phyloP scores from a whole-genome alignment of 1,140 invertebrate genomes.

The Matsumurasca onukii region DNA sequence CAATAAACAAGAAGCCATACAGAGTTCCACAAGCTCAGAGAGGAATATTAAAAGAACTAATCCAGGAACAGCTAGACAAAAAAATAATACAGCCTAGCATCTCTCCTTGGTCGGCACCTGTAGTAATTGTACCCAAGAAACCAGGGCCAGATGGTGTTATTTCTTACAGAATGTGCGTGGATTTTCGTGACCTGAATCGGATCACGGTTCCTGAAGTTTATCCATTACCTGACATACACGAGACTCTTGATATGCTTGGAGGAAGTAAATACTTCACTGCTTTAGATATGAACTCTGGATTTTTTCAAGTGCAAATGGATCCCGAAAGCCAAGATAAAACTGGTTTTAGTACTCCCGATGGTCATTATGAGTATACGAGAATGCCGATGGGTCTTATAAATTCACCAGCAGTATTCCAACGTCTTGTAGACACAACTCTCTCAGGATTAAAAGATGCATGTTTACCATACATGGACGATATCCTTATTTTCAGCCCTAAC shows the following conservation, averaged over 20 bases:
- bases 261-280: constrained; percentile 49
- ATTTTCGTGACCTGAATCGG: constrained; percentile 47
- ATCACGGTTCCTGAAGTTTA: constrained; percentile 47
- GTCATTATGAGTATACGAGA: constrained; percentile 44
- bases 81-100: constrained; percentile 25
- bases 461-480: constrained; percentile 38
- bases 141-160: neutral
- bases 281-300: constrained; percentile 54
- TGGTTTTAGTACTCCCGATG: constrained; percentile 47
- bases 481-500: constrained; percentile 28
- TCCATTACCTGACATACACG: constrained; percentile 54
- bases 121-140: constrained; percentile 34
- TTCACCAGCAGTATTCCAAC: constrained; percentile 48
- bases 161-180: constrained; percentile 46
- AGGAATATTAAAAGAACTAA: constrained; percentile 2
- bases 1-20: constrained; percentile 18
- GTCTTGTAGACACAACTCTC: constrained; percentile 48
- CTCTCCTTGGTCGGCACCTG: constrained; percentile 29
- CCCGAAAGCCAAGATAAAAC: constrained; percentile 50
- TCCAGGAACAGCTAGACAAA: constrained; percentile 22
- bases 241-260: constrained; percentile 49
- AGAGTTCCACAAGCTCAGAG: constrained; percentile 8
- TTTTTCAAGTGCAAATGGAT: constrained; percentile 53
- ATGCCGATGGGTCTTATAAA: constrained; percentile 49
- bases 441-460: constrained; percentile 36